Percentiles rank a stretch among this genome's conserved stretches.
phyloP scores from a whole-genome alignment of 1,140 invertebrate genomes.

The Euura lappo region DNA sequence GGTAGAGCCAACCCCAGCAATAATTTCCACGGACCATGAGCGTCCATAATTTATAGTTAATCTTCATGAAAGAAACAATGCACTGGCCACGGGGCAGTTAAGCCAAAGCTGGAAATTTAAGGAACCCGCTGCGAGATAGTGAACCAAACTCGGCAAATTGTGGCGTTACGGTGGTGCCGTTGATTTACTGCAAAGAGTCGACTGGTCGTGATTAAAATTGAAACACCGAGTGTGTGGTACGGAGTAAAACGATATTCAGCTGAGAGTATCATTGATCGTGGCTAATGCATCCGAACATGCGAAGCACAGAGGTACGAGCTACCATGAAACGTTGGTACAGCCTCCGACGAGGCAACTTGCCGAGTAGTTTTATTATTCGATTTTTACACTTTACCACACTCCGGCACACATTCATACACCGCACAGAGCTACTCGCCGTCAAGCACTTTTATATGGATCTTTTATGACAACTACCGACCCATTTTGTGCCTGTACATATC shows the following conservation, averaged over 20 bases:
- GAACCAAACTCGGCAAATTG: too few relatives aligned
- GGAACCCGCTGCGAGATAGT: too few relatives aligned
- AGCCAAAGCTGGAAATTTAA: neutral
- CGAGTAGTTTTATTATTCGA: constrained; percentile 3
- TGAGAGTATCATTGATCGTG: neutral
- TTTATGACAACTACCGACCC: constrained; percentile 1
- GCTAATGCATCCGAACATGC: neutral
- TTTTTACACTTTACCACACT: neutral
- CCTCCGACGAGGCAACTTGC: neutral
- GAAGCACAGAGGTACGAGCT: neutral
- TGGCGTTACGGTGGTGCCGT: neutral
- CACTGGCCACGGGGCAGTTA: neutral
- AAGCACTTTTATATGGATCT: neutral
- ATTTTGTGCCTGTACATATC: neutral
- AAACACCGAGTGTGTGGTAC: neutral
- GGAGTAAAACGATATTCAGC: neutral
- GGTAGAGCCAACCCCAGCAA: neutral
- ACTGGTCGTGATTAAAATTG: neutral
- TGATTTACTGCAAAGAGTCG: neutral
- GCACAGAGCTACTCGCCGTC: neutral
- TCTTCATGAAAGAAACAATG: constrained; percentile 13
- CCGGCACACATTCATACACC: neutral
- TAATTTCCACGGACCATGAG: constrained; percentile 8
- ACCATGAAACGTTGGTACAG: neutral
- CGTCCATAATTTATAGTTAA: constrained; percentile 8